These are phyloP conservation scores for Camponotus vicinus DNA, from an alignment of 1,140 invertebrate genomes.

Conservation along the genomic window DNA sequence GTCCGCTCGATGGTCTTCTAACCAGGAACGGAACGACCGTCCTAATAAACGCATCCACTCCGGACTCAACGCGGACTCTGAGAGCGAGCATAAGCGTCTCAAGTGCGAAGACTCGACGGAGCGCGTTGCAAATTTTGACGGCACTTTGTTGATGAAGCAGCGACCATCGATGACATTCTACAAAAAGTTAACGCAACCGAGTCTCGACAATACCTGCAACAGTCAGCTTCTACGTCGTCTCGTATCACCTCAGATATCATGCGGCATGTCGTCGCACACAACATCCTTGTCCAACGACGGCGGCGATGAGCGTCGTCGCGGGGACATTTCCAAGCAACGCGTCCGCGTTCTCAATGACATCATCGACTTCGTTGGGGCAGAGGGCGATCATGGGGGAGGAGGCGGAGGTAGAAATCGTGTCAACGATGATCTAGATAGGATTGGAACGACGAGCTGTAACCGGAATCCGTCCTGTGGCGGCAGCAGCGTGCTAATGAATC, in stretches of 20 bases:
- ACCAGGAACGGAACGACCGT: slow-evolving; percentile 64
- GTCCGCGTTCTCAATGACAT: slow-evolving; percentile 16
- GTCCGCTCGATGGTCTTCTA: slow-evolving; percentile 55
- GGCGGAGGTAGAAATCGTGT: slow-evolving; percentile 72
- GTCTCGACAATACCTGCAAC: slow-evolving; percentile 36
- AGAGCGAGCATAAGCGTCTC: slow-evolving; percentile 74
- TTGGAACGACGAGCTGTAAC: slow-evolving; percentile 37
- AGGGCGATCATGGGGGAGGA: slow-evolving; percentile 66
- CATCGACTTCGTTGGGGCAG: slow-evolving; percentile 42
- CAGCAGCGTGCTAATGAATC: slow-evolving; percentile 95
- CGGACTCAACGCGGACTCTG: slow-evolving; percentile 31
- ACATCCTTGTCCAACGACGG: slow-evolving; percentile 36
- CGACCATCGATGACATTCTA: slow-evolving; percentile 19
- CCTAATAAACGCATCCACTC: slow-evolving; percentile 78
- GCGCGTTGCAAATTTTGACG: slow-evolving; percentile 35
- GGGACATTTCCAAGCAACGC: slow-evolving; percentile 12
- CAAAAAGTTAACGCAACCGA: slow-evolving; percentile 15
- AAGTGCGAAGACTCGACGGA: slow-evolving; percentile 69
- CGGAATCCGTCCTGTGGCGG: slow-evolving; percentile 77
- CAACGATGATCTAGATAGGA: slow-evolving; percentile 69
- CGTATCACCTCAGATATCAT: slow-evolving; percentile 81
- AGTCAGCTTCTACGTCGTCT: slow-evolving; percentile 86
- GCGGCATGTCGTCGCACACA: slow-evolving; percentile 17
- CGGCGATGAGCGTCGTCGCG: neutral
- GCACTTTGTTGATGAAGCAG: slow-evolving; percentile 35